Conservation (phyloP, 2,113 vertebrate genomes). For the Potamarius usumacintae region DNA sequence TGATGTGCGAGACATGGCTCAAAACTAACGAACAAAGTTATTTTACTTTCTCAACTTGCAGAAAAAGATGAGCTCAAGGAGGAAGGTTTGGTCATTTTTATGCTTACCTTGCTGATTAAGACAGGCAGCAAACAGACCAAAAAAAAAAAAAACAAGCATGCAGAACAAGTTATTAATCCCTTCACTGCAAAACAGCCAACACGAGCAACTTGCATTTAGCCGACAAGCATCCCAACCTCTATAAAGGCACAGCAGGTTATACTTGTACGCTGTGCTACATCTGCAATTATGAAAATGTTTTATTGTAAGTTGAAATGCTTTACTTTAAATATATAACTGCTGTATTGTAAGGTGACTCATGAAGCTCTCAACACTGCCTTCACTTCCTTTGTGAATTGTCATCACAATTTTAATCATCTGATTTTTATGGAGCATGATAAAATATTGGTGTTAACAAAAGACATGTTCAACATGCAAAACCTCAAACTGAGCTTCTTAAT, state of each 20-base stretch:
- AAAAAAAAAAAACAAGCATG: background rate
- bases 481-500: background rate
- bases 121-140: background rate
- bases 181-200: background rate
- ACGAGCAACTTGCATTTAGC: background rate
- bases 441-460: too few relatives aligned
- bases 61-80: background rate
- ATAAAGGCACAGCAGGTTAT: background rate
- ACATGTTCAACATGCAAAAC: background rate
- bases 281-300: background rate
- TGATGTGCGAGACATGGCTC: background rate
- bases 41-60: background rate
- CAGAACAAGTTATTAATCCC: background rate
- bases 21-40: too few relatives aligned
- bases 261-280: background rate
- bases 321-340: background rate
- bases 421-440: background rate
- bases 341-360: background rate
- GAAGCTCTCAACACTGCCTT: background rate
- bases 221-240: background rate
- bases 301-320: background rate
- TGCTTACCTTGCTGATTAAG: slow-evolving; percentile 13
- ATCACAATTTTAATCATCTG: background rate
- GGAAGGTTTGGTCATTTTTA: background rate
- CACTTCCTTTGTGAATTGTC: background rate